Base-by-base conservation (phyloP, 2,797 vertebrate species). In the Sebastes taczanowskii region DNA sequence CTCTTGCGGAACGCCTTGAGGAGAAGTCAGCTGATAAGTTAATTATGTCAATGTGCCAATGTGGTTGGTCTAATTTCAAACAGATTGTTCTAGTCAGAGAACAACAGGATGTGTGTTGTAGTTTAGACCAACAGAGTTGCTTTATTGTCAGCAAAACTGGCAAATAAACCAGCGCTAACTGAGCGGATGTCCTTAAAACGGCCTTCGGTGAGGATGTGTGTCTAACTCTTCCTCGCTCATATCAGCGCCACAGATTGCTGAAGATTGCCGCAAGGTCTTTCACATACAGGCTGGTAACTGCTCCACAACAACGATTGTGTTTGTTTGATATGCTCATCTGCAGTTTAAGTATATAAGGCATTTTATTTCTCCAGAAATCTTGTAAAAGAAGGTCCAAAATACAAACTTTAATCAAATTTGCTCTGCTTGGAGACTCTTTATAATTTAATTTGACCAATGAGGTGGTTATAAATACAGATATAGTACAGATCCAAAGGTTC, bases 41-140 rank as follows among this genome's bases (percentile, higher is more conserved):
- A 63, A 87, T 83, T 80, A 82, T 85, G 80, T 80, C 80, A 88
- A 85, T 80, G 81, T 78, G 82, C 27, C 81, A 80, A 85, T 70
- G 86, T 64, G 84, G 88, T 81, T 38, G 66, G 71, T 77, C 74
- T 94, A 91, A 94, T 93, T 91, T 84, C 76, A 80, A 93, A 83
- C 94, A 95, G 94, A 92, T 69, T 55, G 83, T 23, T 67, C 49
- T 27, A 49, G 68, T 85, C 22, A 62, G 82, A 92, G 80, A 92
- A 89, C 85, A 91, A 91, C 92, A 95, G 92, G 91, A 93, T 92
- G 85, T 77, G 69, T 59, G 73, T 66, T 71, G 76, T 77, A 53
- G 74, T 65, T 84, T 11, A 64, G 76, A 75, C 77, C 82, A 58
- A 84, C 63, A 76, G 25, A 55, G 67, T 74, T 5, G 56, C 62